Percentiles rank a stretch among this genome's conserved stretches.
Evolutionary conservation across 2,888 invertebrate genomes (phyloP).

Genomic region (Tricholauxania praeusta): DNA sequence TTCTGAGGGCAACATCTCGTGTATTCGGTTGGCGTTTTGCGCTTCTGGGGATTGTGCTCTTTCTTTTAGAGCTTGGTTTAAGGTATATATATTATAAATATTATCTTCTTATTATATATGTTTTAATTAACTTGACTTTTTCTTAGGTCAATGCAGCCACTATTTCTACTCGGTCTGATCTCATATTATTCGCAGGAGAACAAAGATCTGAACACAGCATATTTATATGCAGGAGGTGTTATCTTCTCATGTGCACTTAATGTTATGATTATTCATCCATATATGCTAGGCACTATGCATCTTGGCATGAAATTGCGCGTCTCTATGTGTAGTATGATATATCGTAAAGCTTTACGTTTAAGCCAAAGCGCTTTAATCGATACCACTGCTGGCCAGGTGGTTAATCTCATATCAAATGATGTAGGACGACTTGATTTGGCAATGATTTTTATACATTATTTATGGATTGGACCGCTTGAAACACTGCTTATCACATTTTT

Average conservation of each 20-base stretch:
- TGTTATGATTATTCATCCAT: slow-evolving; percentile 87
- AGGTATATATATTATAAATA: slow-evolving; percentile 58
- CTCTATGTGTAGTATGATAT: slow-evolving; percentile 77
- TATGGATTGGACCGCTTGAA: slow-evolving; percentile 91
- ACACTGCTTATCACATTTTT: slow-evolving; percentile 83
- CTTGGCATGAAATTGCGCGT: slow-evolving; percentile 78
- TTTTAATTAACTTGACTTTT: background rate
- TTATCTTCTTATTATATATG: too few relatives aligned
- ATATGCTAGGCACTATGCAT: slow-evolving; percentile 81
- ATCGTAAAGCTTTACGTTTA: slow-evolving; percentile 75
- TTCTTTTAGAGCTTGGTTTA: slow-evolving; percentile 74
- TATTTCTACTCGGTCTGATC: slow-evolving; percentile 75
- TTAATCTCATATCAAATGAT: slow-evolving; percentile 95
- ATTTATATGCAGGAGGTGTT: slow-evolving; percentile 80
- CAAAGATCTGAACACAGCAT: slow-evolving; percentile 71
- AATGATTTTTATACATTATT: slow-evolving; percentile 88
- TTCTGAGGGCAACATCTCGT: slow-evolving; percentile 66
- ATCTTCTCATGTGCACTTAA: slow-evolving; percentile 80
- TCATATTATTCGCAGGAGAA: slow-evolving; percentile 70
- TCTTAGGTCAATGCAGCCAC: slow-evolving; percentile 74
- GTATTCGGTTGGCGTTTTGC: slow-evolving; percentile 75
- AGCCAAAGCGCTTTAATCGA: slow-evolving; percentile 81
- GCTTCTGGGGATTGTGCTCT: slow-evolving; percentile 72
- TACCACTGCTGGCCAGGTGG: slow-evolving; percentile 81
- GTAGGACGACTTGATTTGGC: slow-evolving; percentile 78